These are phyloP conservation scores for Drosophila planitibia DNA, from an alignment of 2,888 invertebrate genomes.

Conservation along the genomic window DNA sequence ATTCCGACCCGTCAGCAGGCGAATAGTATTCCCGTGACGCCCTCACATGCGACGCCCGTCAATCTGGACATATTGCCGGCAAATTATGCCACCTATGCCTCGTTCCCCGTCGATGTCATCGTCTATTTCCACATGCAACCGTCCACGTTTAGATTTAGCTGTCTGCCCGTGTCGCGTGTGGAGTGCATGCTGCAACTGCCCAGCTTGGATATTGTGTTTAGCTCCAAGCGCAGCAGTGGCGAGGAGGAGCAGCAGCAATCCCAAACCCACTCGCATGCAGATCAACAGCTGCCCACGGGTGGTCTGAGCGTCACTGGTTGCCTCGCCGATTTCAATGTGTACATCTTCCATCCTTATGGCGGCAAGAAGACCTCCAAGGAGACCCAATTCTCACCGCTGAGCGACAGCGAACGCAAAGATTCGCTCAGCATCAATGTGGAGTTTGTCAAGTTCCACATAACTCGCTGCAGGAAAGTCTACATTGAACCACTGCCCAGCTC, in stretches of 20 bases:
- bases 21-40: conserved; percentile 78
- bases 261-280: conserved; percentile 57
- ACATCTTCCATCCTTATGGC: conserved; percentile 99
- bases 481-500: conserved; percentile 87
- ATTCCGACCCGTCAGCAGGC: conserved; percentile 90
- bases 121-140: conserved; percentile 99
- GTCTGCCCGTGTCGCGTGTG: conserved; percentile 96
- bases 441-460: conserved; percentile 97
- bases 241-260: conserved; percentile 83
- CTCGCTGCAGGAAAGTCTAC: conserved; percentile 95
- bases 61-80: conserved; percentile 88
- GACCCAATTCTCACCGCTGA: conserved; percentile 94
- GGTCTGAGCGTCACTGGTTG: conserved; percentile 94
- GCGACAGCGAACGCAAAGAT: conserved; percentile 96
- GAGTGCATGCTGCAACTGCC: conserved; percentile 98
- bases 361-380: conserved; percentile 93
- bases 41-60: conserved; percentile 83
- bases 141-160: conserved; percentile 97
- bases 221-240: conserved; percentile 94
- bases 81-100: conserved; percentile 94
- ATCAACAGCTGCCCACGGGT: conserved; percentile 82
- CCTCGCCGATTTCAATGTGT: conserved; percentile 98
- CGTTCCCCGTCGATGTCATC: conserved; percentile 99
- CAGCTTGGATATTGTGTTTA: conserved; percentile 98
- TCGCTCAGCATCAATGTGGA: conserved; percentile 98